A percentile compares a stretch with the other conserved stretches of the same genome.
Conservation (phyloP, 2,113 vertebrate species). For the Eublepharis macularius region DNA sequence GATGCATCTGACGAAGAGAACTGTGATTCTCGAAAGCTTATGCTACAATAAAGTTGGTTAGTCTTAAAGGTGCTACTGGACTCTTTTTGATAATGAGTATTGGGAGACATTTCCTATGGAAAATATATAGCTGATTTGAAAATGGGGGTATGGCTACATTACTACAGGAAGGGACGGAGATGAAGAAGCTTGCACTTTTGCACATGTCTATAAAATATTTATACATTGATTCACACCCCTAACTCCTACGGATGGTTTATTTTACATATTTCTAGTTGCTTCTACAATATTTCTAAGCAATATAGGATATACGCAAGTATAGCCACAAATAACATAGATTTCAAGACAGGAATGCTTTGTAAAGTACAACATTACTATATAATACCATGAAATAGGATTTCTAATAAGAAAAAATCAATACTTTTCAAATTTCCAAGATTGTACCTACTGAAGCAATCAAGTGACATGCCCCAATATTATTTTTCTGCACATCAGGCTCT, state of each 20-base stretch:
- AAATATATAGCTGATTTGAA: not conserved
- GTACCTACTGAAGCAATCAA: not conserved
- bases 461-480: not conserved
- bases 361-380: not conserved
- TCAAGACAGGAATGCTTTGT: not conserved
- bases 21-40: too few species aligned
- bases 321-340: not conserved
- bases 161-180: not conserved
- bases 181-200: not conserved
- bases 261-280: not conserved
- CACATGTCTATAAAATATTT: not conserved
- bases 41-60: too few species aligned
- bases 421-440: not conserved
- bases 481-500: not conserved
- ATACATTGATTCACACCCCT: not conserved
- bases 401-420: not conserved
- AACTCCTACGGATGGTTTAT: not conserved
- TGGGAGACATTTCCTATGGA: not conserved
- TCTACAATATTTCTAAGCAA: not conserved
- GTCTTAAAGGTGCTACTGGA: too few species aligned
- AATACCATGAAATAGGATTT: not conserved
- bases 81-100: accelerated
- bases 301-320: not conserved
- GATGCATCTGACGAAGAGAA: too few species aligned
- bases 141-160: not conserved